These are phyloP conservation scores for Ooceraea biroi DNA, from an alignment of 1,140 invertebrate species.

Conservation along the genomic window DNA sequence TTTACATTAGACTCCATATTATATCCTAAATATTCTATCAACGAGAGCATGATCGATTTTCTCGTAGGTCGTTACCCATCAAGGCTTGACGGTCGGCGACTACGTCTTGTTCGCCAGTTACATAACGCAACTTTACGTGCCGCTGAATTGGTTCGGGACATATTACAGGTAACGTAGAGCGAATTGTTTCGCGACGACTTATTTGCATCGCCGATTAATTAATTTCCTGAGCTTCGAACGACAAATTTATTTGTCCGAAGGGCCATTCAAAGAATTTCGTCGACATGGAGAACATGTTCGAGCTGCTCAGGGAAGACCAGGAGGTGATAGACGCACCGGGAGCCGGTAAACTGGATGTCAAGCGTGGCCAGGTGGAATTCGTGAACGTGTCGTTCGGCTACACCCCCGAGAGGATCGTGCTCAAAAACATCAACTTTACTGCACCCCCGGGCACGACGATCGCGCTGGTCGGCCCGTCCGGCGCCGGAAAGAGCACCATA, in stretches of 20 bases:
- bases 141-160: constrained; percentile 99
- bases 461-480: constrained; percentile 96
- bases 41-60: constrained; percentile 25
- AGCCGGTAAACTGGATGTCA: constrained; percentile 90
- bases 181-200: background rate
- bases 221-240: constrained; percentile 1
- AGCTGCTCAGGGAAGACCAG: constrained; percentile 94
- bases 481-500: constrained; percentile 98
- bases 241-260: constrained; percentile 85
- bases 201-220: constrained; percentile 14
- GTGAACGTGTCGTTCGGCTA: constrained; percentile 96
- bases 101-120: constrained; percentile 98
- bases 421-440: constrained; percentile 94
- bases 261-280: constrained; percentile 98
- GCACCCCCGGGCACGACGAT: constrained; percentile 96
- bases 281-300: constrained; percentile 99
- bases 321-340: constrained; percentile 94
- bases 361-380: constrained; percentile 94
- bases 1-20: no score
- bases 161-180: constrained; percentile 93
- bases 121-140: constrained; percentile 98
- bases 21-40: no score
- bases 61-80: constrained; percentile 77
- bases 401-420: constrained; percentile 91
- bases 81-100: constrained; percentile 94